Base-by-base conservation (phyloP, 1,140 invertebrate genomes). In the Drosophila nikananu region DNA sequence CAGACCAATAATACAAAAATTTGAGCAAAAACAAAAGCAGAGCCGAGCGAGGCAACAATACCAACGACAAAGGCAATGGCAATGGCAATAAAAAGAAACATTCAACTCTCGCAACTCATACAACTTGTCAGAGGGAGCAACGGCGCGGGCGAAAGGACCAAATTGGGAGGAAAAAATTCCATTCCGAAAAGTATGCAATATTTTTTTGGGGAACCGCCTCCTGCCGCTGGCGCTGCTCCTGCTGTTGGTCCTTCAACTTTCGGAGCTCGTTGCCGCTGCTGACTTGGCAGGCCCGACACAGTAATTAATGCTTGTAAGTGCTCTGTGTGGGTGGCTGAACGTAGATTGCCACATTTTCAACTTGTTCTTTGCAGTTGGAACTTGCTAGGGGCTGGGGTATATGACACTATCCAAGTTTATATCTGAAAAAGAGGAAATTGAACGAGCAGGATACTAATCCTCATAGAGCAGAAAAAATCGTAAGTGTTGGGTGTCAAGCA, bases 231-330 rank as follows among this genome's bases (percentile, higher is more conserved):
- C 23, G 51, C 27, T 54, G 25, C 13, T 52, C 17, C 10, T 30
- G 12, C 27, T 32, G 58, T 49, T 57, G 74, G 71, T 46, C 58
- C 39, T 75, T 74, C 62, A 54, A 81, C 74, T 81, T 68, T 81
- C 67, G 30, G 49, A 52, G 60, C 60, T 77, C 41, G 67, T 55
- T 59, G 70, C 70, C 37, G 58, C 44, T 59, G 70, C 70, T 55
- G 57, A 79, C 79, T 86, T 71, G 83, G 83, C 80, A 83, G 80
- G 74, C 58, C 64, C 62, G 61, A 64, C 83, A 80, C 52, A 83
- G 83, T 89, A 87, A 87, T 87, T 87, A 87, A 83, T 83, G 83
- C 81, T 83, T 78, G 77, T 81, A 83, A 89, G 72, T 77, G 84
- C 68, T 64, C 39, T 46, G 46, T 62, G 39, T 61, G 41, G 63